These are phyloP conservation scores for Schrankia costaestrigalis DNA, from an alignment of 2,888 invertebrate species.

Conservation along the genomic window DNA sequence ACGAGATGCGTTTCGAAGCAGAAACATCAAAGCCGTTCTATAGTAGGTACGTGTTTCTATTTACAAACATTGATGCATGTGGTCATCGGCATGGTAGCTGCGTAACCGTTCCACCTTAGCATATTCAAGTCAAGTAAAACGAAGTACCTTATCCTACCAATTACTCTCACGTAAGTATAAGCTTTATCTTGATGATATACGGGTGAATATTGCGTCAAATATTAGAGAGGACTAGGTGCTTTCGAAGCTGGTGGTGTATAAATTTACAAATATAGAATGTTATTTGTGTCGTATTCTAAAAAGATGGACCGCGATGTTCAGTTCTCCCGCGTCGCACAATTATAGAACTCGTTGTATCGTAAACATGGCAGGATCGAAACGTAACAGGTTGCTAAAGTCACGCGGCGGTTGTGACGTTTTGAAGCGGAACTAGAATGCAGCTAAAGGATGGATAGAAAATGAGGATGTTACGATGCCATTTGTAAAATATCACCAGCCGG, in stretches of 20 bases:
- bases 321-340: constrained; percentile 80
- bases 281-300: constrained; percentile 81
- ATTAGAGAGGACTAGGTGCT: constrained; percentile 49
- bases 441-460: constrained; percentile 38
- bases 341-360: constrained; percentile 73
- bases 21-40: constrained; percentile 51
- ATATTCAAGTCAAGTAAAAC: constrained; percentile 62
- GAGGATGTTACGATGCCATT: constrained; percentile 56
- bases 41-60: constrained; percentile 71
- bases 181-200: constrained; percentile 39
- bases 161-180: constrained; percentile 32
- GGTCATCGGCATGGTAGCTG: constrained; percentile 78
- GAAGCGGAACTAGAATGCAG: constrained; percentile 15
- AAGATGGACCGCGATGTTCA: constrained; percentile 80
- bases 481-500: constrained; percentile 44
- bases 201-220: constrained; percentile 41
- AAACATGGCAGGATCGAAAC: constrained; percentile 57
- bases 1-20: constrained; percentile 41
- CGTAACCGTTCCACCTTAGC: constrained; percentile 73
- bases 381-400: constrained; percentile 43
- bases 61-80: constrained; percentile 81
- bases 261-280: constrained; percentile 79
- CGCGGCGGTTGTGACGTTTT: constrained; percentile 51
- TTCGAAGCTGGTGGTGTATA: constrained; percentile 69
- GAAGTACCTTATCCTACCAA: constrained; percentile 37